Percentiles rank a stretch among this genome's conserved stretches.
phyloP scores from a whole-genome alignment of 2,113 vertebrate species.

The Lethenteron camtschaticum region DNA sequence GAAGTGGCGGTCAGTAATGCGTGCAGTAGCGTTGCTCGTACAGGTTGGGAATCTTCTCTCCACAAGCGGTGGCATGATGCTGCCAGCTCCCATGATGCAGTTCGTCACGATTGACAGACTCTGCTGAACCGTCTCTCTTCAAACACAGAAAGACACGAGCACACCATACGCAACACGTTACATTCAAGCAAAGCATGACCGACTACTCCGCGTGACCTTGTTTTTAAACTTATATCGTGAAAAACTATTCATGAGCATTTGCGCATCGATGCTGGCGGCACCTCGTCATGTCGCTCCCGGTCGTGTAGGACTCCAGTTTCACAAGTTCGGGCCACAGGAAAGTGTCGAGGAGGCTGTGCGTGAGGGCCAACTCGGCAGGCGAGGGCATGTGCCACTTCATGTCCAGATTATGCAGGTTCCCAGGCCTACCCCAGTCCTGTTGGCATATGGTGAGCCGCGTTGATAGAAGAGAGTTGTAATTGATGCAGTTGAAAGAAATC shows the following conservation, averaged over 20 bases:
- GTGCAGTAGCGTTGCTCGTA: slow-evolving; percentile 25
- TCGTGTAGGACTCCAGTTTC: slow-evolving; percentile 42
- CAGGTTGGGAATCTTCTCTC: slow-evolving; percentile 56
- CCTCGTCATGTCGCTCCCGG: no score
- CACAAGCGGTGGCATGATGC: slow-evolving; percentile 60
- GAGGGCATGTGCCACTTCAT: slow-evolving; percentile 88
- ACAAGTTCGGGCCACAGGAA: slow-evolving; percentile 72
- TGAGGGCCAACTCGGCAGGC: slow-evolving; percentile 46
- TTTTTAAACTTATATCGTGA: neutral
- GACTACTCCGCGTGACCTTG: no score
- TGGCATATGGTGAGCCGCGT: neutral
- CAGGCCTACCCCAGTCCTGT: slow-evolving; percentile 93
- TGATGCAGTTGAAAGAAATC: no score
- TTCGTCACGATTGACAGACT: slow-evolving; percentile 74
- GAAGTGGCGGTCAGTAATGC: no score
- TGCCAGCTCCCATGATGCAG: slow-evolving; percentile 76
- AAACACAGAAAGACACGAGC: slow-evolving; percentile 8
- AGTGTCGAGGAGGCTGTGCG: slow-evolving; percentile 59
- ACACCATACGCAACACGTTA: no score
- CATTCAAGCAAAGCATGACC: no score
- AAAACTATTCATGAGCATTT: neutral
- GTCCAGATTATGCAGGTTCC: slow-evolving; percentile 66
- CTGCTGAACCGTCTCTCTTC: slow-evolving; percentile 87
- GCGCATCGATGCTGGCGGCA: no score
- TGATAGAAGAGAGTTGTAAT: no score